Percentiles rank a stretch among this genome's conserved stretches.
phyloP scores from a whole-genome alignment of 2,888 invertebrate species.

The Spicauda simplicius region DNA sequence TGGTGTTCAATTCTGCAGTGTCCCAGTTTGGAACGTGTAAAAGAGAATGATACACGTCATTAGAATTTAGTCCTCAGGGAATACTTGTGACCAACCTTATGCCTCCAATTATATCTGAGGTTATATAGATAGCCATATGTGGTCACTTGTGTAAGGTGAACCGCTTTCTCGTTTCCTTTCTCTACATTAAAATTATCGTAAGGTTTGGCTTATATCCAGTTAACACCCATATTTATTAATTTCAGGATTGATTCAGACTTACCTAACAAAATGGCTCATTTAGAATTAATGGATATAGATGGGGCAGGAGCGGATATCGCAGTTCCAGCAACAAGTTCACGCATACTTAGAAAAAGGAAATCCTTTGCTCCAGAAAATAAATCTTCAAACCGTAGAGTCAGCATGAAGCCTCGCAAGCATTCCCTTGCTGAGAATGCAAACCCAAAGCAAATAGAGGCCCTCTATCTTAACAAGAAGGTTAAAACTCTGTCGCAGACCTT shows the following conservation, averaged over 20 bases:
- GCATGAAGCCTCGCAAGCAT: slow-evolving; percentile 77
- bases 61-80: too few relatives aligned
- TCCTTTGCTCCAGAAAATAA: slow-evolving; percentile 65
- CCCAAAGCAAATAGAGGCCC: slow-evolving; percentile 78
- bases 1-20: too few relatives aligned
- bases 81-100: too few relatives aligned
- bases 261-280: slow-evolving; percentile 76
- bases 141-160: too few relatives aligned
- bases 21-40: too few relatives aligned
- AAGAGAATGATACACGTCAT: too few relatives aligned
- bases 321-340: slow-evolving; percentile 53
- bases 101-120: too few relatives aligned
- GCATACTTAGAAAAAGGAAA: slow-evolving; percentile 73
- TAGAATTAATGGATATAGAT: slow-evolving; percentile 76
- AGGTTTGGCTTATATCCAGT: background rate
- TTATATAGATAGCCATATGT: too few relatives aligned
- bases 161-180: too few relatives aligned
- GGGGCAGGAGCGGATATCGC: slow-evolving; percentile 51
- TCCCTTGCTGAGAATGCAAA: slow-evolving; percentile 66
- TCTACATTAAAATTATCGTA: too few relatives aligned
- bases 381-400: slow-evolving; percentile 75
- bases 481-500: slow-evolving; percentile 81
- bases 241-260: slow-evolving; percentile 70
- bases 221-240: slow-evolving; percentile 33
- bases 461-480: slow-evolving; percentile 84